Conservation (phyloP, 2,113 vertebrate species). For the Theristicus caerulescens region DNA sequence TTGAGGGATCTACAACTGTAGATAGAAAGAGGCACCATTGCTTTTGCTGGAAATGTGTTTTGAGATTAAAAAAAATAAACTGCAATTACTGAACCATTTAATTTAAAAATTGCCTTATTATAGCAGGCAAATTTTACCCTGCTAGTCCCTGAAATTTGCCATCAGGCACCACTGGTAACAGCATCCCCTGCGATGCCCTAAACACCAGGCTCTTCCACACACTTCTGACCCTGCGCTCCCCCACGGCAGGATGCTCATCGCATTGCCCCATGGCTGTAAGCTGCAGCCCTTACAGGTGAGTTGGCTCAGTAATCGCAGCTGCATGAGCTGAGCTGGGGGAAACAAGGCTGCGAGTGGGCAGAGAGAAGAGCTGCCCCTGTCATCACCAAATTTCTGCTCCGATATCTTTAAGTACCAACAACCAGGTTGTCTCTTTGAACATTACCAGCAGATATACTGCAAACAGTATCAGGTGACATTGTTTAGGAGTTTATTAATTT, state of each 20-base stretch:
- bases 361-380: neutral
- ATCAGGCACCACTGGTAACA: fast-evolving
- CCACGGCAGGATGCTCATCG: fast-evolving
- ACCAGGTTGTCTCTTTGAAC: neutral
- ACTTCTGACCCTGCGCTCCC: fast-evolving
- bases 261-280: neutral
- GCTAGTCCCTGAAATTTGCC: neutral
- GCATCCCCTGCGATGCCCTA: neutral
- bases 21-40: neutral
- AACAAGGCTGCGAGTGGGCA: neutral
- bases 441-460: neutral
- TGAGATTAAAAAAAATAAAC: neutral
- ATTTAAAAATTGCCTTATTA: neutral
- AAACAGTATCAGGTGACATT: neutral
- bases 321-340: fast-evolving
- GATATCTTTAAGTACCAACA: neutral
- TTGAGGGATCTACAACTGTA: neutral
- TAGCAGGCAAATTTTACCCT: neutral
- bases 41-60: neutral
- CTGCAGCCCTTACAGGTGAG: fast-evolving
- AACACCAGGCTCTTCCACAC: fast-evolving
- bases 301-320: neutral
- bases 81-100: neutral
- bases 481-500: neutral
- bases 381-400: neutral